phyloP scores from a whole-genome alignment of 1,140 invertebrate genomes.

The Oedothorax gibbosus region DNA sequence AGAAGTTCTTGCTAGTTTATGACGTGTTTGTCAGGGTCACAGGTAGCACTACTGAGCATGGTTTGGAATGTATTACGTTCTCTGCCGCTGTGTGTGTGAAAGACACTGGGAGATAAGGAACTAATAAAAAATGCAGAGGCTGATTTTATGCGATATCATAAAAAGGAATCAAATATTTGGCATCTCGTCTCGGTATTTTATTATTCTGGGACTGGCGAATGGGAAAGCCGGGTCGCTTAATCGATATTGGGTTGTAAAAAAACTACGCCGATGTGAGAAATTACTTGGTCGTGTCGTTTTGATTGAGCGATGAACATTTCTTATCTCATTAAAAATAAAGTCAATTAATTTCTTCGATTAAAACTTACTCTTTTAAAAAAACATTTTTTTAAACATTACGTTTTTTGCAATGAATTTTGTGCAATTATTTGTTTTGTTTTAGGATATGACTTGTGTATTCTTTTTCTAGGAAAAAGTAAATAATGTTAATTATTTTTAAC shows the following conservation, averaged over 20 bases:
- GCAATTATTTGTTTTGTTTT: no score
- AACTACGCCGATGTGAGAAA: not conserved
- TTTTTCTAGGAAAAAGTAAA: no score
- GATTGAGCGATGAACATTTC: no score
- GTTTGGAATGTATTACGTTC: constrained; percentile 17
- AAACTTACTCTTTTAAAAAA: no score
- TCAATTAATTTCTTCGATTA: no score
- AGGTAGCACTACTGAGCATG: constrained; percentile 4
- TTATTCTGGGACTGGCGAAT: not conserved
- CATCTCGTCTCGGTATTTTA: not conserved
- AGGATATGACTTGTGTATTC: no score
- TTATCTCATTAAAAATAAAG: no score
- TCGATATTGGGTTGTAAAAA: not conserved
- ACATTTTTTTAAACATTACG: no score
- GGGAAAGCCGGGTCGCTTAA: not conserved
- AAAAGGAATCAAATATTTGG: constrained; percentile 44
- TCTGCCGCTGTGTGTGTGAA: no score
- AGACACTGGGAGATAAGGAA: not conserved
- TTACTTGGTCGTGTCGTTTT: not conserved
- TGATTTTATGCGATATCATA: not conserved
- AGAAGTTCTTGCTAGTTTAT: no score
- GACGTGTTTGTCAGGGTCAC: not conserved
- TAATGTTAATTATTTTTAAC: no score
- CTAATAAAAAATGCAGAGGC: not conserved
- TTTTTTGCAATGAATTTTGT: no score